Conservation (phyloP, 2,888 invertebrate genomes). For the Bugula neritina region DNA sequence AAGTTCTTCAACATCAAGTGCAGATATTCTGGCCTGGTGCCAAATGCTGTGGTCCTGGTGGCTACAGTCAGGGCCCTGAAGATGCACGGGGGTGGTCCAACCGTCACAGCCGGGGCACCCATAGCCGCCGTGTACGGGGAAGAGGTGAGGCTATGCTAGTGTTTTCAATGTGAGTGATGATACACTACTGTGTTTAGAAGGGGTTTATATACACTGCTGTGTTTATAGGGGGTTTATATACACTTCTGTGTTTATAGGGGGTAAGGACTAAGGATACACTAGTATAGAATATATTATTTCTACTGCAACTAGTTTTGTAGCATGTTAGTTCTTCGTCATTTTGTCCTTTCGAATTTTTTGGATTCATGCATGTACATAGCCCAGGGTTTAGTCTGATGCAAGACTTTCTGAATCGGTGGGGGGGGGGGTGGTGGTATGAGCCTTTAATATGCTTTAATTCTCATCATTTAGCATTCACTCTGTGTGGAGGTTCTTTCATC, state of each 20-base stretch:
- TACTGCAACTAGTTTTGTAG: too few relatives aligned
- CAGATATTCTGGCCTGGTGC: constrained; percentile 74
- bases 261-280: too few relatives aligned
- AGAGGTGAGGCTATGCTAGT: constrained; percentile 47
- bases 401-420: too few relatives aligned
- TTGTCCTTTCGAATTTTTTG: not conserved
- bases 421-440: too few relatives aligned
- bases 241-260: too few relatives aligned
- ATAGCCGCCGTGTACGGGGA: constrained; percentile 74
- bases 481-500: not conserved
- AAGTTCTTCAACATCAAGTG: constrained; percentile 97
- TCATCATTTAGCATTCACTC: too few relatives aligned
- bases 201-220: too few relatives aligned
- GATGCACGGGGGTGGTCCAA: constrained; percentile 96
- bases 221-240: too few relatives aligned
- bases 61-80: constrained; percentile 89
- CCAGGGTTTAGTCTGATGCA: too few relatives aligned
- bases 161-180: not conserved
- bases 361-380: too few relatives aligned
- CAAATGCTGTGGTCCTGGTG: constrained; percentile 86
- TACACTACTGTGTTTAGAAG: not conserved
- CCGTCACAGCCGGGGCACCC: constrained; percentile 74
- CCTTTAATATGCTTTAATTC: too few relatives aligned
- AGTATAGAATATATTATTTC: too few relatives aligned
- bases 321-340: not conserved